Percentiles rank a stretch among this genome's conserved stretches.
Conservation (phyloP, 1,140 invertebrate genomes). For the Drosophila bipectinata region DNA sequence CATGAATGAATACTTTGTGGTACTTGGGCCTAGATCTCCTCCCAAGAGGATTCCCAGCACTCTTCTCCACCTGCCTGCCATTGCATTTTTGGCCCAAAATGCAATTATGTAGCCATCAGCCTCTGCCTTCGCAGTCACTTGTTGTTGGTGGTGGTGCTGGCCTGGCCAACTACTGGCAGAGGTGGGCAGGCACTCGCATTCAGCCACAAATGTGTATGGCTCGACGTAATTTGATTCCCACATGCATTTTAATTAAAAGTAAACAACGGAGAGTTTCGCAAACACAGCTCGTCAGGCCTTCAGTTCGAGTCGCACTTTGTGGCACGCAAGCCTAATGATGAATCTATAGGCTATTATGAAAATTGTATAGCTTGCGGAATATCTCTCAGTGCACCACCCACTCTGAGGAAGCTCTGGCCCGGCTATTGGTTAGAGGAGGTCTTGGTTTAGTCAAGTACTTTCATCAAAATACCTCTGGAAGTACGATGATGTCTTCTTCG, state of each 20-base stretch:
- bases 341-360: slow-evolving; percentile 3
- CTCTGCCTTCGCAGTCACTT: slow-evolving; percentile 43
- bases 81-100: slow-evolving; percentile 66
- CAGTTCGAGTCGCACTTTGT: slow-evolving; percentile 34
- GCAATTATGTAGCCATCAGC: slow-evolving; percentile 72
- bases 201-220: slow-evolving; percentile 41
- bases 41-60: slow-evolving; percentile 12
- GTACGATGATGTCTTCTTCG: slow-evolving; percentile 21
- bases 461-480: slow-evolving; percentile 13
- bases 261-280: slow-evolving; percentile 69
- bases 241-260: slow-evolving; percentile 81
- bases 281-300: slow-evolving; percentile 34
- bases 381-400: slow-evolving; percentile 28
- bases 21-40: slow-evolving; percentile 2
- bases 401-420: background rate
- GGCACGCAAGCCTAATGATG: slow-evolving; percentile 38
- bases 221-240: slow-evolving; percentile 77
- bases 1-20: slow-evolving; percentile 62
- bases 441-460: no score
- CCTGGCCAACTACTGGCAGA: slow-evolving; percentile 1
- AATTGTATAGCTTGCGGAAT: no score
- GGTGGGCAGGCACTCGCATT: slow-evolving; percentile 29
- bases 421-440: no score
- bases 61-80: slow-evolving; percentile 3
- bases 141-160: slow-evolving; percentile 18